Evolutionary conservation across 1,140 invertebrate species (phyloP).

Genomic region (Aphelenchoides fujianensis): DNA sequence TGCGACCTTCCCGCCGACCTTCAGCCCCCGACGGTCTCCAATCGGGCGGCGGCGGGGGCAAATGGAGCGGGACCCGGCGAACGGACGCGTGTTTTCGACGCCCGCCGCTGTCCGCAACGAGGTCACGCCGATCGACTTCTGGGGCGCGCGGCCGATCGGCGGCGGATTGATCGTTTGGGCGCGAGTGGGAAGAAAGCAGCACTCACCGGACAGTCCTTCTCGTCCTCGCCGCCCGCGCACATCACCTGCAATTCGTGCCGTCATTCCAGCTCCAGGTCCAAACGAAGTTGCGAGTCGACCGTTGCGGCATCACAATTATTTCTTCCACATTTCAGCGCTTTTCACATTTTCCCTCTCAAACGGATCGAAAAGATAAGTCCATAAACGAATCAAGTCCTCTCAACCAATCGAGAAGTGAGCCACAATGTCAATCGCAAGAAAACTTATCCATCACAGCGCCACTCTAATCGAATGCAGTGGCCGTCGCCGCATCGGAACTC

Average conservation of each 20-base stretch:
- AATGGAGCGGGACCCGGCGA: background rate
- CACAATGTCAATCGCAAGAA: too few relatives aligned
- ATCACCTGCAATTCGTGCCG: background rate
- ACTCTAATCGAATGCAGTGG: conserved; percentile 67
- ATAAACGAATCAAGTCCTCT: conserved; percentile 31
- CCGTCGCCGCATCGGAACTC: conserved; percentile 64
- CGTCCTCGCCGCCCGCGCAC: conserved; percentile 6
- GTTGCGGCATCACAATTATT: too few relatives aligned
- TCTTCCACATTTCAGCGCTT: too few relatives aligned
- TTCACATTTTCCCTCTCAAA: too few relatives aligned
- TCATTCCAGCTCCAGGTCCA: too few relatives aligned
- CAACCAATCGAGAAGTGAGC: conserved; percentile 55
- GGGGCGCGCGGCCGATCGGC: background rate
- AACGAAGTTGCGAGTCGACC: background rate
- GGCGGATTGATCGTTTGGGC: background rate
- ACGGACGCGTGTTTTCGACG: background rate
- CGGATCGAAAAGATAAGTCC: background rate
- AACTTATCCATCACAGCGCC: conserved; percentile 72
- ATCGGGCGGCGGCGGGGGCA: background rate
- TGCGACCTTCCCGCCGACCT: background rate
- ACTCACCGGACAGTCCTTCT: conserved; percentile 4
- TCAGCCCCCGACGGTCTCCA: background rate
- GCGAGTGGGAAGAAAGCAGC: background rate
- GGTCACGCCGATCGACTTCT: conserved; percentile 2
- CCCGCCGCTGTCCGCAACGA: background rate